These are phyloP conservation scores for Myrmecophaga tridactyla DNA, from an alignment of 2,113 vertebrate genomes.

Conservation along the genomic window DNA sequence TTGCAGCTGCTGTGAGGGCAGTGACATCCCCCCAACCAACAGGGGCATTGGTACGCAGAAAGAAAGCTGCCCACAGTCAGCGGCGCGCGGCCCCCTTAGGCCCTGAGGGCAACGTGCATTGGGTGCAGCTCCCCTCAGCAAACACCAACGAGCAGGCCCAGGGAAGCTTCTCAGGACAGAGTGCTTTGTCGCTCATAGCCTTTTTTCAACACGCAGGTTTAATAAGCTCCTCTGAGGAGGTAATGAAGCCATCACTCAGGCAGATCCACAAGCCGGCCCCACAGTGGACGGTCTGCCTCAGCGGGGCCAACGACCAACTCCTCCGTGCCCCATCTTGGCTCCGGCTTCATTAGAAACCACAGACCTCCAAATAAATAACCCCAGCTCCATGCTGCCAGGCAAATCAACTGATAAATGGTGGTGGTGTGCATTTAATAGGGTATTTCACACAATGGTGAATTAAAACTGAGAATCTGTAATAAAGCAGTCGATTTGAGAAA, in stretches of 20 bases:
- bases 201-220: not conserved
- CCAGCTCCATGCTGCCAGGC: not conserved
- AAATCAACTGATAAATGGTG: not conserved
- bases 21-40: too few relatives aligned
- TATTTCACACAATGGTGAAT: not conserved
- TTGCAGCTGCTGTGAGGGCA: too few relatives aligned
- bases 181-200: too few relatives aligned
- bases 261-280: not conserved
- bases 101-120: too few relatives aligned
- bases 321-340: not conserved
- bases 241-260: not conserved
- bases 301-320: not conserved
- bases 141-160: too few relatives aligned
- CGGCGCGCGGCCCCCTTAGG: too few relatives aligned
- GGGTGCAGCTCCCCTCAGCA: too few relatives aligned
- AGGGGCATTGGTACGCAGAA: too few relatives aligned
- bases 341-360: not conserved
- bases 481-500: not conserved
- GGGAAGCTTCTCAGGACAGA: fast-evolving
- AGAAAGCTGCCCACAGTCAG: too few relatives aligned
- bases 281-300: not conserved
- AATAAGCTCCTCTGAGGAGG: too few relatives aligned
- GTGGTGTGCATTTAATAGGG: not conserved
- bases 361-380: not conserved
- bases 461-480: not conserved